phyloP scores from a whole-genome alignment of 2,113 vertebrate species.

The Corydoras maculifer region DNA sequence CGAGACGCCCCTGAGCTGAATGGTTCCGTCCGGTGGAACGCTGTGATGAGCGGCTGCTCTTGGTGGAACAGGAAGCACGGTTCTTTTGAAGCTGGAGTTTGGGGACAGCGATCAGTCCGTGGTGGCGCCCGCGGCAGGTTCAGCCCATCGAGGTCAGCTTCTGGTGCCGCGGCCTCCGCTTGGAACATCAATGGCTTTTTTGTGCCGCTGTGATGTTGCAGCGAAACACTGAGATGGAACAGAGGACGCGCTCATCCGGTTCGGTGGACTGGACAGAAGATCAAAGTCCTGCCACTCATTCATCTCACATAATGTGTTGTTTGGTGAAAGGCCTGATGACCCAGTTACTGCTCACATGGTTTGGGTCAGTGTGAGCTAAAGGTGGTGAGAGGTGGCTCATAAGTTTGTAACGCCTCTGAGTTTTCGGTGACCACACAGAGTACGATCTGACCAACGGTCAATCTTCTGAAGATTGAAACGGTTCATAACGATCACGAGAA shows the following conservation, averaged over 20 bases:
- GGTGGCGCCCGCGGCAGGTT: conserved; percentile 23
- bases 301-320: neutral
- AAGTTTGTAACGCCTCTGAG: too few species aligned
- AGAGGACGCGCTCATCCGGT: neutral
- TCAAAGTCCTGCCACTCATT: neutral
- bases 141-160: conserved; percentile 20
- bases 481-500: too few species aligned
- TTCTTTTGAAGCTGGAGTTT: conserved; percentile 10
- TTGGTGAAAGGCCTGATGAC: neutral
- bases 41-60: neutral
- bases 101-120: neutral
- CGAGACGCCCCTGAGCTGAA: neutral
- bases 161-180: conserved; percentile 3
- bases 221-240: conserved; percentile 13
- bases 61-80: conserved; percentile 6
- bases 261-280: neutral
- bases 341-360: too few species aligned
- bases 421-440: too few species aligned
- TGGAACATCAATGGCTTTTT: conserved; percentile 35
- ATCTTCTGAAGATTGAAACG: too few species aligned
- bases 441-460: too few species aligned
- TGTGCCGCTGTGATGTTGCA: conserved; percentile 4
- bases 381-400: neutral
- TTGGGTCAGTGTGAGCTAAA: too few species aligned
- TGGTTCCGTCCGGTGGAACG: neutral